Evolutionary conservation across 2,113 vertebrate genomes (phyloP).

Genomic region (Delphinapterus leucas): DNA sequence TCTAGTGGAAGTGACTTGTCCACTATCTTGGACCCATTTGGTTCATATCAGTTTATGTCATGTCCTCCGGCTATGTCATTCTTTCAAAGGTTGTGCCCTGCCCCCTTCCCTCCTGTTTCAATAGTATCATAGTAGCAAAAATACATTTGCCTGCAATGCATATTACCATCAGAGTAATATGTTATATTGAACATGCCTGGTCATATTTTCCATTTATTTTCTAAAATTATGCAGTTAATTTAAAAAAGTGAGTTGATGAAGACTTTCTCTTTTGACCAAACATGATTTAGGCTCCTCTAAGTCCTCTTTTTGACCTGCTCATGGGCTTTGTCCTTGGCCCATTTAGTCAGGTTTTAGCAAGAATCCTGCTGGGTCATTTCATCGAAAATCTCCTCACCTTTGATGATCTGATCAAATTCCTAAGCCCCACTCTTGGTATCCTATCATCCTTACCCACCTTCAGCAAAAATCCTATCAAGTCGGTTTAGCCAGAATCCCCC

Average conservation of each 20-base stretch:
- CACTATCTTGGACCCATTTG: too few relatives aligned
- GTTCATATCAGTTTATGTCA: too few relatives aligned
- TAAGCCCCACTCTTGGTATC: not conserved
- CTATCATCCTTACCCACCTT: not conserved
- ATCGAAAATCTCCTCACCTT: not conserved
- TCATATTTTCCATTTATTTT: not conserved
- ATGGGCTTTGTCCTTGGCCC: not conserved
- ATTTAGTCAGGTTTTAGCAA: not conserved
- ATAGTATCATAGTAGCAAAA: not conserved
- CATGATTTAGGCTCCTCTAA: not conserved
- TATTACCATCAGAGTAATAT: not conserved
- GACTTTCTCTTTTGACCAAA: not conserved
- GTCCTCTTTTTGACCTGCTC: not conserved
- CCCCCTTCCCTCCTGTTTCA: too few relatives aligned
- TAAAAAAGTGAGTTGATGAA: not conserved
- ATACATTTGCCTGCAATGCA: not conserved
- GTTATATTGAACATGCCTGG: not conserved
- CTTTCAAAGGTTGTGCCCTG: too few relatives aligned
- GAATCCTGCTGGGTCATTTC: not conserved
- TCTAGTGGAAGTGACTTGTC: too few relatives aligned
- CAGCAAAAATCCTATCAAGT: not conserved
- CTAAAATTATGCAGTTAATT: not conserved
- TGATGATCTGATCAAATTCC: not conserved
- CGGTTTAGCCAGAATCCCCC: not conserved
- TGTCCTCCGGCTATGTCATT: too few relatives aligned